Percentiles rank a stretch among this genome's conserved stretches.
Evolutionary conservation across 2,888 invertebrate species (phyloP).

Genomic region (Galerucella nymphaeae): DNA sequence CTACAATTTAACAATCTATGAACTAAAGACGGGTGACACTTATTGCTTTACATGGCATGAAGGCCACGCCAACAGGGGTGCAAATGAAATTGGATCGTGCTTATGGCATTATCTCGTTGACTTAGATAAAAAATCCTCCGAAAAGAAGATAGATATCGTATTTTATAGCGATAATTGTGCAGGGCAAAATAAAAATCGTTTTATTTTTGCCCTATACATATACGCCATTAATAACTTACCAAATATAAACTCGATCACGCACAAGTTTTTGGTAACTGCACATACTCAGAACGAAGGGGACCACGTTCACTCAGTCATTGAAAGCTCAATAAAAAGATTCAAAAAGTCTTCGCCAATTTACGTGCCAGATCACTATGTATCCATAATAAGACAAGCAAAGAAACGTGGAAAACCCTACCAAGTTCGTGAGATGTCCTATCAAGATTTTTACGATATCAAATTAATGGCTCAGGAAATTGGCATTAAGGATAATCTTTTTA

Average conservation of each 20-base stretch:
- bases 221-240: no score
- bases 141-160: background rate
- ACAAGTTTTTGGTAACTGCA: no score
- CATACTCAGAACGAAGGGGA: no score
- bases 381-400: constrained; percentile 26
- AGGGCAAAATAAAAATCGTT: constrained; percentile 1
- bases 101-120: constrained; percentile 13
- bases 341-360: background rate
- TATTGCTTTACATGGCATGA: constrained; percentile 39
- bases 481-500: constrained; percentile 6
- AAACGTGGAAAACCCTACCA: constrained; percentile 16
- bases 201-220: background rate
- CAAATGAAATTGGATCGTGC: constrained; percentile 33
- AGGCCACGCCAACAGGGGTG: constrained; percentile 29
- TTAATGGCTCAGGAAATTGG: constrained; percentile 1
- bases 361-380: constrained; percentile 11
- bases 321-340: no score
- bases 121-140: no score
- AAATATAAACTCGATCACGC: no score
- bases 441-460: constrained; percentile 9
- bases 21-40: constrained; percentile 16
- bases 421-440: background rate
- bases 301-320: no score
- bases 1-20: constrained; percentile 41
- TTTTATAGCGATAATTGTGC: background rate